These are phyloP conservation scores for Anas platyrhynchos DNA, from an alignment of 2,113 vertebrate genomes.

Conservation along the genomic window DNA sequence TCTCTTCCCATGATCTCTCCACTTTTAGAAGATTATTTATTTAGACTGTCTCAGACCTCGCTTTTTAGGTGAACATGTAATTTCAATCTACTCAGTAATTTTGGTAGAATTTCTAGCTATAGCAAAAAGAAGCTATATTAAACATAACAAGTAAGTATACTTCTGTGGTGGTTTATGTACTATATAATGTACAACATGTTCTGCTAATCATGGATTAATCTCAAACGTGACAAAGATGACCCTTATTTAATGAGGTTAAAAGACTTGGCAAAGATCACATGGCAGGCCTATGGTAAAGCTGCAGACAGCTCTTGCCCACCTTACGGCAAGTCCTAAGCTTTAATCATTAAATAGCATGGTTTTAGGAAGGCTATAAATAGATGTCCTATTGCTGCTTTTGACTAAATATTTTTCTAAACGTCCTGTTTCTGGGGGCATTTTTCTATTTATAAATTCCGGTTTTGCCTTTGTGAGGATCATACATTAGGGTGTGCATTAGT, in stretches of 20 bases:
- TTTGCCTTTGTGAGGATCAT: background rate
- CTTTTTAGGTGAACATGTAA: background rate
- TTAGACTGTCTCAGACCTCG: background rate
- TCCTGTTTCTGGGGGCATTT: background rate
- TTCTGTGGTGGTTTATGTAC: background rate
- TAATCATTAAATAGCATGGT: background rate
- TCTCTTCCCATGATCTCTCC: background rate
- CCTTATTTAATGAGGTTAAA: conserved; percentile 51
- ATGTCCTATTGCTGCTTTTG: background rate
- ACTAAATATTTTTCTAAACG: background rate
- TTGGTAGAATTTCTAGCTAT: background rate
- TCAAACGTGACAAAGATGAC: conserved; percentile 18
- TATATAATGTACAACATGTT: too few relatives aligned
- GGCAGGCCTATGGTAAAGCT: background rate
- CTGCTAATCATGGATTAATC: conserved; percentile 22
- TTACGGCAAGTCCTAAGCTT: background rate
- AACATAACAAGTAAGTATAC: background rate
- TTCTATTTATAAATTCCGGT: background rate
- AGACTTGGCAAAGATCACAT: background rate
- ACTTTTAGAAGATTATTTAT: background rate
- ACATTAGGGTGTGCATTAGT: background rate
- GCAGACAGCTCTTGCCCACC: background rate
- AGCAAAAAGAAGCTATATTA: background rate
- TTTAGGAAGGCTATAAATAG: background rate
- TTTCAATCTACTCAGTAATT: background rate